phyloP scores from a whole-genome alignment of 2,797 vertebrate species.

The Margarornis squamiger region DNA sequence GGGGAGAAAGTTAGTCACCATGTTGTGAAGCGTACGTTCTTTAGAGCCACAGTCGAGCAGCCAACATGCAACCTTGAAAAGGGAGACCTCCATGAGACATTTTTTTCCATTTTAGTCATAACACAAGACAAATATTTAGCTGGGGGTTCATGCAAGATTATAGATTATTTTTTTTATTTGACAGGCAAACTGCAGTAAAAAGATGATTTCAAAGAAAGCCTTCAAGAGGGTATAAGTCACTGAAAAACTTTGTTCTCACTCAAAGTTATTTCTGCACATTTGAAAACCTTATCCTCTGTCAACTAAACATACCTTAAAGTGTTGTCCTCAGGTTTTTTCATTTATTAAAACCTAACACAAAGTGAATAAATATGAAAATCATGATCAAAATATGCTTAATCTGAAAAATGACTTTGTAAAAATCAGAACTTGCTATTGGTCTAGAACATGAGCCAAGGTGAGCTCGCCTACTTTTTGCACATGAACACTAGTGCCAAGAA shows the following conservation, averaged over 20 bases:
- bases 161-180: background rate
- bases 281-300: background rate
- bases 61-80: slow-evolving; percentile 91
- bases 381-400: background rate
- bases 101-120: background rate
- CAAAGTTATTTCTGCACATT: background rate
- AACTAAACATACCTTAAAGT: background rate
- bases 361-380: background rate
- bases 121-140: background rate
- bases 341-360: background rate
- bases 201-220: background rate
- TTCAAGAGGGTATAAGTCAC: background rate
- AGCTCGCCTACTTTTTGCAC: background rate
- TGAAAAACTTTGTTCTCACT: background rate
- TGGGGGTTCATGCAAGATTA: background rate
- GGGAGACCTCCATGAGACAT: background rate
- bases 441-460: background rate
- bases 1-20: slow-evolving; percentile 90
- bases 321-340: background rate
- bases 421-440: background rate
- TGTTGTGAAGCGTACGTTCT: slow-evolving; percentile 89
- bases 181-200: background rate
- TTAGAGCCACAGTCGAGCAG: slow-evolving; percentile 88
- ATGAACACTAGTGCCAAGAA: background rate
- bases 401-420: background rate